Evolutionary conservation across 2,888 invertebrate genomes (phyloP).

Genomic region (Drosophila rellima): DNA sequence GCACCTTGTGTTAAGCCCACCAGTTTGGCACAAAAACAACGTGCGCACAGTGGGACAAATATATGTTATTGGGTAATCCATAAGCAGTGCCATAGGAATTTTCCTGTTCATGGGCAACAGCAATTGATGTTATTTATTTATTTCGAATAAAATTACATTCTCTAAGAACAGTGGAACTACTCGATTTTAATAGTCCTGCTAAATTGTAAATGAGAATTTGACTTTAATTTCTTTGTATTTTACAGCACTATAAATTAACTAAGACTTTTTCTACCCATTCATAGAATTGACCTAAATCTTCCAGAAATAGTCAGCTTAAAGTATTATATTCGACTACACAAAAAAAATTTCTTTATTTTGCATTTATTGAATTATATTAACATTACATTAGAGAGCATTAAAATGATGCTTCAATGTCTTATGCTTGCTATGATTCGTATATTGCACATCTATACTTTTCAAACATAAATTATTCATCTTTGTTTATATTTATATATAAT

Average conservation of each 20-base stretch:
- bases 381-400: neutral
- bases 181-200: no score
- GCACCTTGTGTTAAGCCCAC: slow-evolving; percentile 70
- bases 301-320: no score
- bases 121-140: neutral
- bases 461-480: neutral
- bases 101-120: no score
- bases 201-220: no score
- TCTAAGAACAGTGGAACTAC: no score
- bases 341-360: no score
- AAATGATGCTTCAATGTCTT: neutral
- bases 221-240: no score
- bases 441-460: neutral
- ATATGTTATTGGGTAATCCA: neutral
- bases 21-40: slow-evolving; percentile 72
- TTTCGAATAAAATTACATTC: neutral
- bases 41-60: slow-evolving; percentile 68
- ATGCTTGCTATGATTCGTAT: neutral
- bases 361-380: no score
- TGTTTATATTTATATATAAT: neutral
- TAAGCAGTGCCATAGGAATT: neutral
- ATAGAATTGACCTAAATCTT: no score
- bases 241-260: no score
- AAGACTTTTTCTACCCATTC: no score
- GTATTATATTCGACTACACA: no score